These are phyloP conservation scores for Oceanodroma tethys DNA, from an alignment of 2,113 vertebrate genomes.

Conservation along the genomic window DNA sequence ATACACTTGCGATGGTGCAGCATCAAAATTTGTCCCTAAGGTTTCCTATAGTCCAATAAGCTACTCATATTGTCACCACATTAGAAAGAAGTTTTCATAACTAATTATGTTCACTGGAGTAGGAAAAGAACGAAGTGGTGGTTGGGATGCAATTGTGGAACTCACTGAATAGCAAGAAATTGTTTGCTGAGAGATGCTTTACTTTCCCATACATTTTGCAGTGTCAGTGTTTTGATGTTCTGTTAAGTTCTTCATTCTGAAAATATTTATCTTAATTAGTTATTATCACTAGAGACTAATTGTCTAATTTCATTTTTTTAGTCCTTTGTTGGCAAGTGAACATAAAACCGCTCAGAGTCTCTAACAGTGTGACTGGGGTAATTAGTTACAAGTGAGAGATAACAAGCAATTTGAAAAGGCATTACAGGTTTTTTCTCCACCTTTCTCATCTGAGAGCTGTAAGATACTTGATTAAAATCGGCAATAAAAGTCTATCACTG, in stretches of 20 bases:
- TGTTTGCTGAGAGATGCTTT: neutral
- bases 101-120: neutral
- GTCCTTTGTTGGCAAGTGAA: neutral
- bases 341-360: neutral
- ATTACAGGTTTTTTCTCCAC: slow-evolving; percentile 20
- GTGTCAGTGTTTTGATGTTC: neutral
- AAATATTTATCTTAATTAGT: slow-evolving; percentile 46
- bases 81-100: neutral
- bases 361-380: neutral
- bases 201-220: neutral
- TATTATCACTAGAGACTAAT: slow-evolving; percentile 23
- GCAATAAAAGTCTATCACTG: neutral
- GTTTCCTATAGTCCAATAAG: neutral
- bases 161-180: neutral
- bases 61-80: neutral
- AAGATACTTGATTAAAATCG: slow-evolving; percentile 27
- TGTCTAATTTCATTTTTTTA: neutral
- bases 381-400: slow-evolving; percentile 61
- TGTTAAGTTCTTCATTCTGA: neutral
- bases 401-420: slow-evolving; percentile 53
- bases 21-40: neutral
- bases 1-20: neutral
- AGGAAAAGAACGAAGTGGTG: neutral
- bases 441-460: slow-evolving; percentile 19
- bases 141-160: neutral